Base-by-base conservation (phyloP, 2,797 vertebrate species). In the Microctenopoma steveboyesi region DNA sequence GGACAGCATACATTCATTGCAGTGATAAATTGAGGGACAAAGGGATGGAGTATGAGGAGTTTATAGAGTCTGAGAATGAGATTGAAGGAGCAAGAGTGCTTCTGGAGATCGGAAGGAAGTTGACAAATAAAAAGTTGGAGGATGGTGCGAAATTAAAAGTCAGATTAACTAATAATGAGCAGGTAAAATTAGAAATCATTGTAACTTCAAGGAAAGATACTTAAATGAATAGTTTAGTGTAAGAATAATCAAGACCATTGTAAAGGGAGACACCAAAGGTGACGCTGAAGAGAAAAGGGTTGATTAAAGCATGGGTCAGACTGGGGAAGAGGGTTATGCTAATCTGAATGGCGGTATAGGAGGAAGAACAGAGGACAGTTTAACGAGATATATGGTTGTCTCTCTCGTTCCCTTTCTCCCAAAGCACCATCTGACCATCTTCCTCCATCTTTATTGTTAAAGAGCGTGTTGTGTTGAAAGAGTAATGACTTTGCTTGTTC, bases 201-300 rank as follows among this genome's bases (percentile, higher is more conserved):
- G 27, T 55, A 67, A 83, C 76, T 14, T 39, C 58, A 50, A 43
- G 16, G 27, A 50, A 46, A 74, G 48, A 18, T 9, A 49, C 13
- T 35, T 25, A 69, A 57, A 62, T 39, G 3, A 61, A 37, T 7
- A 7, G 46, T 52, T 74, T 43, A 61, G 37, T 50, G 22, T 66
- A 30, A 65, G 69, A 43, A 49, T 74, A 85, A 88, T 89, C 75
- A 85, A 77, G 49, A 37, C 64, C 48, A 59, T 86, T 85, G 78
- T 81, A 22, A 82, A 55, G 46, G 61, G n/a, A n/a, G 68, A 64
- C 63, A 59, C 47, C 37, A 40, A 33, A 60, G 65, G 45, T 56
- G 45, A 59, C 49, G 64, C 45, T 9, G 16, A 47, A 66, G 52
- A 63, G 48, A 63, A 64, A 73, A 60, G 52, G 33, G 45, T 30